phyloP scores from a whole-genome alignment of 2,113 vertebrate species.

The Azemiops feae region DNA sequence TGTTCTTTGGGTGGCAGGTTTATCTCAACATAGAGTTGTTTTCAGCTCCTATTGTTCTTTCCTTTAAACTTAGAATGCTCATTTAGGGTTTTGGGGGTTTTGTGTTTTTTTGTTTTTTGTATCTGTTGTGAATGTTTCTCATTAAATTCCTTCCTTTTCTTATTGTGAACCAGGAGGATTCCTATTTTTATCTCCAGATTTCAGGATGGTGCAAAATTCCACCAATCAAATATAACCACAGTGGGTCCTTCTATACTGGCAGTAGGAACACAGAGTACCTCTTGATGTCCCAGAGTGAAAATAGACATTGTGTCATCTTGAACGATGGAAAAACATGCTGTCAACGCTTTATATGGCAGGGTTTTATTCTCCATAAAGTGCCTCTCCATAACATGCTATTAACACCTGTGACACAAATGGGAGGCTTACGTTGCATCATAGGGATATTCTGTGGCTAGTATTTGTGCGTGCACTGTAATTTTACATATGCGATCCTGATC shows the following conservation, averaged over 20 bases:
- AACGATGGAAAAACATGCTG: background rate
- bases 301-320: background rate
- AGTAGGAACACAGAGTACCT: background rate
- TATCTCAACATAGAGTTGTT: background rate
- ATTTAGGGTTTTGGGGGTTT: background rate
- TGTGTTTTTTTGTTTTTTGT: background rate
- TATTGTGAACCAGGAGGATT: constrained; percentile 26
- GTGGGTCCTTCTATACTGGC: background rate
- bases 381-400: background rate
- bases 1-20: background rate
- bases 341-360: background rate
- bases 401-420: background rate
- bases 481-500: background rate
- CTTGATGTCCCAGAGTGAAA: background rate
- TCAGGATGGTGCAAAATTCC: constrained; percentile 32
- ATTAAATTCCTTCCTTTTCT: background rate
- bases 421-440: background rate
- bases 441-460: background rate
- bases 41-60: constrained; percentile 1
- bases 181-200: background rate
- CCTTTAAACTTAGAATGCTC: background rate
- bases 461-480: background rate
- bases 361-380: background rate
- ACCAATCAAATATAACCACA: constrained; percentile 1
- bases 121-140: background rate